A percentile compares a stretch with the other conserved stretches of the same genome.
Evolutionary conservation across 2,113 vertebrate genomes (phyloP).

Genomic region (Phalacrocorax pelagicus): DNA sequence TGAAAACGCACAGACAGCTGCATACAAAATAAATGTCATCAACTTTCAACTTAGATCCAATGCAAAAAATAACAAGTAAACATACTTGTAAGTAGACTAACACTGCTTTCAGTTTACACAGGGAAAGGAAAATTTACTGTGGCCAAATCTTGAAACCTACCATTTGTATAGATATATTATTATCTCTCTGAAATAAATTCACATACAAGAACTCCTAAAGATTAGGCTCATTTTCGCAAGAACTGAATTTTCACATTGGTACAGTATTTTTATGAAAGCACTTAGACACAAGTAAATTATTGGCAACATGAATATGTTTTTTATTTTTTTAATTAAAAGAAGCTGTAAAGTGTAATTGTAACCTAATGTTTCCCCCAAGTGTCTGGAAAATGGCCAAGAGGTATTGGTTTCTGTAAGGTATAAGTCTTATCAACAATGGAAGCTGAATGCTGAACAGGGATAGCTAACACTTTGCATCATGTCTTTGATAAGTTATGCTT

Average conservation of each 20-base stretch:
- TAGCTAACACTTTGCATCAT: background rate
- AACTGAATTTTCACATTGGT: background rate
- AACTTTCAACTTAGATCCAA: background rate
- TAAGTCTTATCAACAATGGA: background rate
- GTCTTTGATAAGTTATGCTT: background rate
- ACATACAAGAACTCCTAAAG: background rate
- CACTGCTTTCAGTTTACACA: background rate
- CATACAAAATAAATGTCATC: constrained; percentile 13
- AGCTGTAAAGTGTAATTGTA: background rate
- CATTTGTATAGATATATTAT: background rate
- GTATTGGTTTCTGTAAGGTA: background rate
- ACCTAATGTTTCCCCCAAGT: background rate
- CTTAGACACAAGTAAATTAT: background rate
- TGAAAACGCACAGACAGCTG: constrained; percentile 21
- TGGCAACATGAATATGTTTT: background rate
- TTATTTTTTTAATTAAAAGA: background rate
- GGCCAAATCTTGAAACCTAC: background rate
- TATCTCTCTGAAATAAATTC: background rate
- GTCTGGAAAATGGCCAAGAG: constrained; percentile 5
- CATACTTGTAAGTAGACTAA: background rate
- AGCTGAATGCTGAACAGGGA: background rate
- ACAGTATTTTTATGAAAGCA: background rate
- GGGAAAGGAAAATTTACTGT: background rate
- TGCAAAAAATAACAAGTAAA: constrained; percentile 1
- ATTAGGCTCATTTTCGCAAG: background rate